phyloP scores from a whole-genome alignment of 2,888 invertebrate species.

The Drosophila merina region DNA sequence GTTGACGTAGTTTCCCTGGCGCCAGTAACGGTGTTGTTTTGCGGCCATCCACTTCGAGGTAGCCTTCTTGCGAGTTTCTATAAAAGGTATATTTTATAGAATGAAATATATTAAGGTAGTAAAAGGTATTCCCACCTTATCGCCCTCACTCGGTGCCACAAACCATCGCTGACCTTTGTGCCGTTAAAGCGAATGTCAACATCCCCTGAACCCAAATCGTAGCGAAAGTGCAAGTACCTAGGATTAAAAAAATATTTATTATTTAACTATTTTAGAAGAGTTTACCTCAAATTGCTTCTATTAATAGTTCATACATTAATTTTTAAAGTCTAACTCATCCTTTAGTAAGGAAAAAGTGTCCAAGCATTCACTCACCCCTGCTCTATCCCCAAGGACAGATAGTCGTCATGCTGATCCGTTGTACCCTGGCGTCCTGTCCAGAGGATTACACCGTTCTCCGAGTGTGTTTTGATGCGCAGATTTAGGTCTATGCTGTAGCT shows the following conservation, averaged over 20 bases:
- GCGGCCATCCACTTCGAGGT: slow-evolving; percentile 94
- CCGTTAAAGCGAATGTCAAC: slow-evolving; percentile 93
- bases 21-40: slow-evolving; percentile 92
- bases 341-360: no score
- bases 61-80: slow-evolving; percentile 94
- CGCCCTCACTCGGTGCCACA: slow-evolving; percentile 91
- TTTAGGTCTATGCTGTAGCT: slow-evolving; percentile 94
- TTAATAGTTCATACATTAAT: no score
- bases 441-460: slow-evolving; percentile 90
- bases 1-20: slow-evolving; percentile 92
- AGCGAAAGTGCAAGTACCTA: slow-evolving; percentile 86
- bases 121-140: slow-evolving; percentile 86
- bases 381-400: slow-evolving; percentile 93
- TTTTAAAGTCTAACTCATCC: no score
- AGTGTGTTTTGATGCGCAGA: slow-evolving; percentile 91
- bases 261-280: neutral
- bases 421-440: slow-evolving; percentile 91
- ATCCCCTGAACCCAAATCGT: slow-evolving; percentile 94
- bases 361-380: slow-evolving; percentile 85
- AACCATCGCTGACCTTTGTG: slow-evolving; percentile 94
- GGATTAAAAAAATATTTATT: no score
- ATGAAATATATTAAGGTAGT: neutral
- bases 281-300: no score
- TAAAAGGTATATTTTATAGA: slow-evolving; percentile 9
- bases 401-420: slow-evolving; percentile 87